Base-by-base conservation (phyloP, 1,140 invertebrate genomes). In the Solen grandis region DNA sequence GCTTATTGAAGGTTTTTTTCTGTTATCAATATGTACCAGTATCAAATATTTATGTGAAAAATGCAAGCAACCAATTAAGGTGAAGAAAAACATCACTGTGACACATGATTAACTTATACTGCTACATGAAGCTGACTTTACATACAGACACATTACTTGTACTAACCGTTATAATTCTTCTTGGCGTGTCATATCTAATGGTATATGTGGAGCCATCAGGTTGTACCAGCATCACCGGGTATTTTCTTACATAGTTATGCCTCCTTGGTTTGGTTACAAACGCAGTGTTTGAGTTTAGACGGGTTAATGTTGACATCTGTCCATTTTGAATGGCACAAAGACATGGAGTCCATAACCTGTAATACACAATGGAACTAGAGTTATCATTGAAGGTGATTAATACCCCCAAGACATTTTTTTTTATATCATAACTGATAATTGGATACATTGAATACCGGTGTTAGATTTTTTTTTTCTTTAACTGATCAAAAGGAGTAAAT, bases 181-280 rank as follows among this genome's bases (percentile, higher is more conserved):
- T 92, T 8, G 97, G 97, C 91, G 97, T 96, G 80, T 95, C 93
- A 90, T 98, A 97, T 84, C 95, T 93, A 33, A 97, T 95, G 46
- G 94, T 96, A 77, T 96, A 95, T 59, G 95, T 96, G 60, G 97
- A 96, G 62, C 97, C 97, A 94, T 98, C 95, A 1, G 96, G 93
- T 35, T 95, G 92, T 29, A 98, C 95, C 0, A 99, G 86, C 55
- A 94, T 89, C 0, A 96, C 96, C 72, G 95, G 96, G 93, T 97
- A 97, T 52, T 92, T 93, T 79, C 94, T 94, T n/a, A 94, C 89
- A 90, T 96, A 97, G 2, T 94, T 85, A 66, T 93, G 92, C 81
- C 96, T 93, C 80, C 95, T 94, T n/a, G 95, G 94, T 88, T 94
- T 94, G n/a, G 94, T 94, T 27, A 97, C 94, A 31, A 93, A 93